Percentiles rank a stretch among this genome's conserved stretches.
Conservation (phyloP, 2,113 vertebrate genomes). For the Tupaia chinensis region DNA sequence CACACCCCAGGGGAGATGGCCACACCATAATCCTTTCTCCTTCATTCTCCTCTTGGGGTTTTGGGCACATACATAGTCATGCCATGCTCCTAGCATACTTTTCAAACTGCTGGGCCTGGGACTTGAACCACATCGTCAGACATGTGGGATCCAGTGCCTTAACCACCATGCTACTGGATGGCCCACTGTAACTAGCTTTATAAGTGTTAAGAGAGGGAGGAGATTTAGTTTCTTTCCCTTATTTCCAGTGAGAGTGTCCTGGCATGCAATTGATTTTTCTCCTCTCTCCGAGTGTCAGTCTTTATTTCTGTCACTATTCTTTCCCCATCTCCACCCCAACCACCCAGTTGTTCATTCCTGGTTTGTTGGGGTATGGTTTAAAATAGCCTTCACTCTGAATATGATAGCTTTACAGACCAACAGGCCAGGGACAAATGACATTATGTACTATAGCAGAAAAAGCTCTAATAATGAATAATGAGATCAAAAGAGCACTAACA, state of each 20-base stretch:
- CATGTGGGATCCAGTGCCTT: no score
- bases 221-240: background rate
- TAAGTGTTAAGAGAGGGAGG: background rate
- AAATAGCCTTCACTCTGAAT: background rate
- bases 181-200: background rate
- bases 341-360: slow-evolving; percentile 78
- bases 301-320: slow-evolving; percentile 45
- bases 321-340: background rate
- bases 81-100: no score
- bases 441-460: background rate
- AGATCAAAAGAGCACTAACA: background rate
- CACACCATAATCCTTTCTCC: no score
- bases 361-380: background rate
- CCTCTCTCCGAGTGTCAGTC: slow-evolving; percentile 2
- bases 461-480: background rate
- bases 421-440: background rate
- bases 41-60: no score
- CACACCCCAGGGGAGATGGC: no score
- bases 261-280: background rate
- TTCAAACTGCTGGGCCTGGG: no score
- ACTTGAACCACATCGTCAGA: no score
- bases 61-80: no score
- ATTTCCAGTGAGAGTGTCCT: background rate
- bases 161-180: no score
- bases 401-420: background rate